Conservation (phyloP, 1,140 invertebrate species). For the Antheraea pernyi region DNA sequence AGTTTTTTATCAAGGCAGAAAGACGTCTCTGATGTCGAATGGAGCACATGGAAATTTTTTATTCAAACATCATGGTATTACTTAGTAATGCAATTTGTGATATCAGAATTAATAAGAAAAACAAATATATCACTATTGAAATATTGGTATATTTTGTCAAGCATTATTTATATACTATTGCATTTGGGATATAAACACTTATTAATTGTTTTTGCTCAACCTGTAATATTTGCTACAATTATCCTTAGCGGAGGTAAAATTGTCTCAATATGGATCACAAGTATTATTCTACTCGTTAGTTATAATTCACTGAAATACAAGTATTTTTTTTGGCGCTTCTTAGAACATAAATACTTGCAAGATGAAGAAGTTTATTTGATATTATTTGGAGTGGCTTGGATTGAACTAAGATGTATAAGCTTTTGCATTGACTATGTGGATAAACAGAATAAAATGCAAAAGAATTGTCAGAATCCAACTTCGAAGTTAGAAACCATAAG, state of each 20-base stretch:
- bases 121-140: slow-evolving; percentile 38
- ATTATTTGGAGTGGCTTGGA: slow-evolving; percentile 67
- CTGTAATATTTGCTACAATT: slow-evolving; percentile 54
- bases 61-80: slow-evolving; percentile 55
- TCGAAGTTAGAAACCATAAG: slow-evolving; percentile 39
- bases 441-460: slow-evolving; percentile 16
- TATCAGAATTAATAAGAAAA: slow-evolving; percentile 59
- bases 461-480: slow-evolving; percentile 1
- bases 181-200: slow-evolving; percentile 58
- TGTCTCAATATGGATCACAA: slow-evolving; percentile 57
- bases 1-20: slow-evolving; percentile 47
- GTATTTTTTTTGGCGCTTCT: slow-evolving; percentile 60
- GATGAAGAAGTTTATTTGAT: slow-evolving; percentile 74
- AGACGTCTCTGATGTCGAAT: slow-evolving; percentile 76
- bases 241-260: slow-evolving; percentile 55
- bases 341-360: slow-evolving; percentile 52
- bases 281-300: slow-evolving; percentile 45
- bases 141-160: slow-evolving; percentile 69
- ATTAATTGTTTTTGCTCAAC: slow-evolving; percentile 56
- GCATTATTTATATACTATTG: slow-evolving; percentile 51
- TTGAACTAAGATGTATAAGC: slow-evolving; percentile 72
- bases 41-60: slow-evolving; percentile 72
- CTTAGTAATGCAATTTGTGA: slow-evolving; percentile 55
- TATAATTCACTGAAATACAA: slow-evolving; percentile 71
- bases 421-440: slow-evolving; percentile 64